Conservation (phyloP, 2,113 vertebrate genomes). For the Nannospalax galili region DNA sequence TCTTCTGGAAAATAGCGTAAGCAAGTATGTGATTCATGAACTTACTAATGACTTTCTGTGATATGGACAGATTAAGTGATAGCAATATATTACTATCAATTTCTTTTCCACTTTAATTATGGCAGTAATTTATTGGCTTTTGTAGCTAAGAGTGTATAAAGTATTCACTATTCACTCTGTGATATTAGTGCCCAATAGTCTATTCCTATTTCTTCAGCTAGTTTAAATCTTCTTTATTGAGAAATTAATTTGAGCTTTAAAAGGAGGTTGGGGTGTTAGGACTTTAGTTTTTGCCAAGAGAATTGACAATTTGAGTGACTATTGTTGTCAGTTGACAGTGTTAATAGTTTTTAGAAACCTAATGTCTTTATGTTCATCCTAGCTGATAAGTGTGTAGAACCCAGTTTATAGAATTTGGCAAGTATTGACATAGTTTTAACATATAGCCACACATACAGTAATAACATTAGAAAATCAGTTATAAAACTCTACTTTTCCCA, state of each 20-base stretch:
- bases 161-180: constrained; percentile 31
- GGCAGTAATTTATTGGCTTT: constrained; percentile 52
- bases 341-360: neutral
- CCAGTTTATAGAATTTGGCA: neutral
- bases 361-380: neutral
- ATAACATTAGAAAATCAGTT: neutral
- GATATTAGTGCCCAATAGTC: neutral
- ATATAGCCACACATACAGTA: neutral
- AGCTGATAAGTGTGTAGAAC: neutral
- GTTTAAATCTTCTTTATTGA: constrained; percentile 44
- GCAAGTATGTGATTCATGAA: neutral
- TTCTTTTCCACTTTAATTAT: constrained; percentile 61
- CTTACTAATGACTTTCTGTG: constrained; percentile 57
- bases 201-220: constrained; percentile 31
- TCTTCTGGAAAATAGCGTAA: constrained; percentile 43
- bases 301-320: neutral
- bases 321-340: neutral
- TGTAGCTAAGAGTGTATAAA: constrained; percentile 41
- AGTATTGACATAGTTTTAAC: neutral
- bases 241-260: constrained; percentile 50
- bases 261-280: neutral
- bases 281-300: constrained; percentile 28
- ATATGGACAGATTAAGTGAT: constrained; percentile 57
- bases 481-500: neutral
- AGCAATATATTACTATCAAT: constrained; percentile 50